A percentile compares a stretch with the other conserved stretches of the same genome.
phyloP scores from a whole-genome alignment of 2,113 vertebrate species.

The Sterrhoptilus dennistouni region DNA sequence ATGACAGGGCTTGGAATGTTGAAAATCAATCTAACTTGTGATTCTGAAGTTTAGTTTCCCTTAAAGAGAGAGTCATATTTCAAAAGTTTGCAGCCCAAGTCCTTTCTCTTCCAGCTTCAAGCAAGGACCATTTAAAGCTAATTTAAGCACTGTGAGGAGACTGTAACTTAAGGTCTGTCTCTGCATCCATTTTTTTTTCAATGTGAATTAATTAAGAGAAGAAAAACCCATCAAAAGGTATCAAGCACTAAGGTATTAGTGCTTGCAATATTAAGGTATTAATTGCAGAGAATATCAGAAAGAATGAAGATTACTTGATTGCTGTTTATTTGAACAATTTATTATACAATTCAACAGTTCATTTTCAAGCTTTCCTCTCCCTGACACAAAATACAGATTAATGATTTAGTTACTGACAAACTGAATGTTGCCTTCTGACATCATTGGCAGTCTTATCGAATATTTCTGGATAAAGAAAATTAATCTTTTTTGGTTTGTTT shows the following conservation, averaged over 20 bases:
- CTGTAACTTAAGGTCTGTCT: not conserved
- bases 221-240: not conserved
- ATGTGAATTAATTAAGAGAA: not conserved
- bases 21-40: not conserved
- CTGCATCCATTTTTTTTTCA: not conserved
- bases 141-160: not conserved
- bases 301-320: not conserved
- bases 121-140: not conserved
- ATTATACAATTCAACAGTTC: not conserved
- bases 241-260: not conserved
- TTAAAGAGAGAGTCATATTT: constrained; percentile 6
- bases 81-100: not conserved
- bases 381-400: not conserved
- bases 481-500: not conserved
- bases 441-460: not conserved
- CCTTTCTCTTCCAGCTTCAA: not conserved
- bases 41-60: constrained; percentile 10
- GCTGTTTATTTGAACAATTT: not conserved
- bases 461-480: not conserved
- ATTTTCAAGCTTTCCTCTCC: not conserved
- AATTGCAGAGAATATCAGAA: not conserved
- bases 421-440: not conserved
- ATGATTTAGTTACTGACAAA: not conserved
- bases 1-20: not conserved
- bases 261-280: not conserved